Conservation (phyloP, 2,113 vertebrate genomes). For the Nymphicus hollandicus region DNA sequence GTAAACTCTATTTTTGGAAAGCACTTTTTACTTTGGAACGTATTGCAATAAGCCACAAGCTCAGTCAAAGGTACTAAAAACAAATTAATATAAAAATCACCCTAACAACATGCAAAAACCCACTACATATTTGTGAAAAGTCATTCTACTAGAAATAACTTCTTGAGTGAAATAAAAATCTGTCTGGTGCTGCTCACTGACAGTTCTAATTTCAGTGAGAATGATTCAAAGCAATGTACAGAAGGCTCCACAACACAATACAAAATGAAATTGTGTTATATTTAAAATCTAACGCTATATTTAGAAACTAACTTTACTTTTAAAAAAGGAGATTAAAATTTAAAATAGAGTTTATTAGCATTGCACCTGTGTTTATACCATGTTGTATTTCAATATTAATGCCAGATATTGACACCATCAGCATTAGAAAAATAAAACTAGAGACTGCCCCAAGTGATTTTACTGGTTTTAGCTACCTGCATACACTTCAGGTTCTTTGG, state of each 20-base stretch:
- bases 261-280: not conserved
- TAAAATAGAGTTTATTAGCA: not conserved
- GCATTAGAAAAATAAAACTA: not conserved
- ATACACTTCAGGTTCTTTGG: not conserved
- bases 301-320: not conserved
- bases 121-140: not conserved
- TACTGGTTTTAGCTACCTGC: not conserved
- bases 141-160: not conserved
- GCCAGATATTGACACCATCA: not conserved
- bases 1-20: not conserved
- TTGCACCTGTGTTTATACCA: not conserved
- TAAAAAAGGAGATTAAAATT: not conserved
- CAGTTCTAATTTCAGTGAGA: not conserved
- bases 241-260: not conserved
- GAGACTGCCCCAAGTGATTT: not conserved
- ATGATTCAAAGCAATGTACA: not conserved
- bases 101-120: not conserved
- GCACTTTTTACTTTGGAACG: not conserved
- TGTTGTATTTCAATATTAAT: not conserved
- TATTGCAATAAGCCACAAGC: not conserved
- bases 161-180: not conserved
- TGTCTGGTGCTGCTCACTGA: not conserved
- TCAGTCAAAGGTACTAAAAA: not conserved
- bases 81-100: not conserved
- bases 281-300: not conserved